A percentile compares a stretch with the other conserved stretches of the same genome.
Evolutionary conservation across 2,113 vertebrate species (phyloP).

Genomic region (Sylvietta virens): DNA sequence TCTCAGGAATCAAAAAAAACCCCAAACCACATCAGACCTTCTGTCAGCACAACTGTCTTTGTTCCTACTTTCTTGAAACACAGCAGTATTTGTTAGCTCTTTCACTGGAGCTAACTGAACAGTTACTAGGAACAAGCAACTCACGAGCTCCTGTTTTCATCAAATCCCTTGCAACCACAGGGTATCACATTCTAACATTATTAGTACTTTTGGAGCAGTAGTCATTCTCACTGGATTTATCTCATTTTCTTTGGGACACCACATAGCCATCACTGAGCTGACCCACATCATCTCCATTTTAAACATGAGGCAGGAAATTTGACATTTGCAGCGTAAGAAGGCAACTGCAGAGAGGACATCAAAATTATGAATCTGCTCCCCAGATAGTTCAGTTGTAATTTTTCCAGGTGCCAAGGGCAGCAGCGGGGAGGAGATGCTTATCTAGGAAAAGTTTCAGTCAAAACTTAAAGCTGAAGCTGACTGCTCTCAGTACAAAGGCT

Average conservation of each 20-base stretch:
- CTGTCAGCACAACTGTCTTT: not conserved
- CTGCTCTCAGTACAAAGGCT: not conserved
- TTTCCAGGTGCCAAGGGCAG: not conserved
- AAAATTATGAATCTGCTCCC: not conserved
- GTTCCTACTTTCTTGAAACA: not conserved
- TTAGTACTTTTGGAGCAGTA: not conserved
- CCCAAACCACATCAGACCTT: not conserved
- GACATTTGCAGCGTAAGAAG: not conserved
- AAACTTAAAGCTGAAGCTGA: not conserved
- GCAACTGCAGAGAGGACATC: not conserved
- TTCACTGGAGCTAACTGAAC: not conserved
- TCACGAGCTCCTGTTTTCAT: not conserved
- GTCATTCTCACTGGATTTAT: not conserved
- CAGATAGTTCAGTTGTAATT: not conserved
- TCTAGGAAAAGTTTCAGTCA: not conserved
- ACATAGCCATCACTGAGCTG: not conserved
- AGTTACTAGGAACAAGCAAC: not conserved
- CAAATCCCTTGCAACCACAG: not conserved
- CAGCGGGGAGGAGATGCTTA: not conserved
- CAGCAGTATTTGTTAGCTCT: not conserved
- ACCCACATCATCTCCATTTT: not conserved
- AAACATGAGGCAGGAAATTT: not conserved
- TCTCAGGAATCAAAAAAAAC: not conserved
- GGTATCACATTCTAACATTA: not conserved
- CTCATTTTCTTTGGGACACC: not conserved